These are phyloP conservation scores for Dinoponera quadriceps DNA, from an alignment of 1,140 invertebrate species.

Conservation along the genomic window DNA sequence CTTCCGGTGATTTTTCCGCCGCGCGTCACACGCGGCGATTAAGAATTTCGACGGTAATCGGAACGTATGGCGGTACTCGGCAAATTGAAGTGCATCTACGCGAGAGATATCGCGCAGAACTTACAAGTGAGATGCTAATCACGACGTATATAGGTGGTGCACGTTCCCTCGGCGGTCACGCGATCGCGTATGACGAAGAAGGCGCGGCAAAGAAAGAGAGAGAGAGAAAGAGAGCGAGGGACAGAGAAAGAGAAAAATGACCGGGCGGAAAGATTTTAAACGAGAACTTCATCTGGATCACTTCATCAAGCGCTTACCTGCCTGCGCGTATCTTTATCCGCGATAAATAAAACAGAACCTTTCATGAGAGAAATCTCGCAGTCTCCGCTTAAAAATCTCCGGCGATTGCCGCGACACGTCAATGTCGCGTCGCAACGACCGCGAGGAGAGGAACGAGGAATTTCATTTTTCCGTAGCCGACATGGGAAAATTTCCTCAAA, in stretches of 20 bases:
- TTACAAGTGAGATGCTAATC: conserved; percentile 48
- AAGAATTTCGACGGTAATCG: conserved; percentile 38
- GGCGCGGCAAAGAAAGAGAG: background rate
- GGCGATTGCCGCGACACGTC: too few relatives aligned
- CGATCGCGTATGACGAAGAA: conserved; percentile 33
- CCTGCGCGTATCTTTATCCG: background rate
- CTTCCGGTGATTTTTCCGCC: conserved; percentile 34
- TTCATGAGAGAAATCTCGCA: too few relatives aligned
- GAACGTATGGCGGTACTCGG: conserved; percentile 18
- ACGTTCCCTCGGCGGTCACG: conserved; percentile 33
- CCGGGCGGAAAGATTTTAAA: conserved; percentile 20
- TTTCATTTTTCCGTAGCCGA: too few relatives aligned
- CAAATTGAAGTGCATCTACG: conserved; percentile 34
- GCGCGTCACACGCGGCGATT: conserved; percentile 4
- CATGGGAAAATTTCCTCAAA: too few relatives aligned
- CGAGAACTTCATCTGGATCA: background rate
- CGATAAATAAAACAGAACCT: conserved; percentile 13
- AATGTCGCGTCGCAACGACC: too few relatives aligned
- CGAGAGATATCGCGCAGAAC: conserved; percentile 24
- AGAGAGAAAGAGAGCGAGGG: background rate
- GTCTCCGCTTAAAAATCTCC: too few relatives aligned
- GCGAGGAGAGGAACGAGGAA: too few relatives aligned
- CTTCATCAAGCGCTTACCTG: background rate
- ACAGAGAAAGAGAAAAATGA: background rate
- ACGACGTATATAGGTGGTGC: conserved; percentile 32